Conservation (phyloP, 2,113 vertebrate genomes). For the Oryzias curvinotus region DNA sequence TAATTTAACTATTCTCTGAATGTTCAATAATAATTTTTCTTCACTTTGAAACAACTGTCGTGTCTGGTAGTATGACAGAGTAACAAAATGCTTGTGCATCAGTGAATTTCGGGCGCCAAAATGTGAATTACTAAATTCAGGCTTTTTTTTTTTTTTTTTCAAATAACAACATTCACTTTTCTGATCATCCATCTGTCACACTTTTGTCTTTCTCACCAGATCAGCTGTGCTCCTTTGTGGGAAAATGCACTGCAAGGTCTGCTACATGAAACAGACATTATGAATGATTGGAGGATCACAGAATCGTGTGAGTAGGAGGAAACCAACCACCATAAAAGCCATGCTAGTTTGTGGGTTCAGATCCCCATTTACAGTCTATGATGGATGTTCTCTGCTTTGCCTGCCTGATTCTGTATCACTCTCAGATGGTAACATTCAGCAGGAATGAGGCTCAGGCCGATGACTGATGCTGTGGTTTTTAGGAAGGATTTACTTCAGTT, state of each 20-base stretch:
- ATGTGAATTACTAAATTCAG: slow-evolving; percentile 3
- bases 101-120: slow-evolving; percentile 16
- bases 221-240: slow-evolving; percentile 37
- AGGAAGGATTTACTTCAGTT: background rate
- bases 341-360: slow-evolving; percentile 24
- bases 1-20: slow-evolving; percentile 44
- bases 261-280: slow-evolving; percentile 17
- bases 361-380: slow-evolving; percentile 39
- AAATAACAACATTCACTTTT: slow-evolving; percentile 1
- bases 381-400: slow-evolving; percentile 28
- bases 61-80: slow-evolving; percentile 13
- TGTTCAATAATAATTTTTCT: slow-evolving; percentile 6
- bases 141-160: too few relatives aligned
- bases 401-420: slow-evolving; percentile 29
- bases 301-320: slow-evolving; percentile 23
- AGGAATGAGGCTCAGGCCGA: slow-evolving; percentile 13
- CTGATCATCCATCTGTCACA: slow-evolving; percentile 43
- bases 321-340: slow-evolving; percentile 16
- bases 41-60: slow-evolving; percentile 16
- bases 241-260: slow-evolving; percentile 5
- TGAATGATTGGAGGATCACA: slow-evolving; percentile 34
- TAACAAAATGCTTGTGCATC: slow-evolving; percentile 18
- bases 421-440: slow-evolving; percentile 14
- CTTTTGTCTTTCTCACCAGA: slow-evolving; percentile 34
- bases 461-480: slow-evolving; percentile 15